Evolutionary conservation across 1,140 invertebrate species (phyloP).

Genomic region (Andricus grossulariae): DNA sequence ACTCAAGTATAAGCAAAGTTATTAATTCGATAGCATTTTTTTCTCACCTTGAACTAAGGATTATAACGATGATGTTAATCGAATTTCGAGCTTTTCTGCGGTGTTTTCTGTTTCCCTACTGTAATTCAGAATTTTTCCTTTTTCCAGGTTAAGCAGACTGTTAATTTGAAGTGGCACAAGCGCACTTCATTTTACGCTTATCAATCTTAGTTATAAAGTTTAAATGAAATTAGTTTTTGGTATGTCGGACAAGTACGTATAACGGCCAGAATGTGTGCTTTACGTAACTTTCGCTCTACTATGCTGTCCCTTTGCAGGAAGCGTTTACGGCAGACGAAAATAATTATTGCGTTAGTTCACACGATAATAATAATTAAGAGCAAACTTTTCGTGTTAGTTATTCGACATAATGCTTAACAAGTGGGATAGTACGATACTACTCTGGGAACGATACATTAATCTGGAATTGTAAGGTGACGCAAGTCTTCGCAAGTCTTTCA

Average conservation of each 20-base stretch:
- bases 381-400: slow-evolving; percentile 43
- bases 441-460: slow-evolving; percentile 27
- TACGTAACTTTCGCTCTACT: slow-evolving; percentile 47
- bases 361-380: slow-evolving; percentile 67
- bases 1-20: too few relatives aligned
- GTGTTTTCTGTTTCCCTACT: too few relatives aligned
- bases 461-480: too few relatives aligned
- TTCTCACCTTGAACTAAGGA: too few relatives aligned
- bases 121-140: background rate
- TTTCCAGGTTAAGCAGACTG: background rate
- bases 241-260: slow-evolving; percentile 31
- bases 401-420: slow-evolving; percentile 39
- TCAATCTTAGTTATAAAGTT: slow-evolving; percentile 52
- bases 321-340: slow-evolving; percentile 61
- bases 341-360: slow-evolving; percentile 65
- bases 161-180: slow-evolving; percentile 10
- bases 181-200: slow-evolving; percentile 47
- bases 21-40: too few relatives aligned
- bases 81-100: too few relatives aligned
- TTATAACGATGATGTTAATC: too few relatives aligned
- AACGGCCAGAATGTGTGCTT: slow-evolving; percentile 40
- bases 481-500: too few relatives aligned
- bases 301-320: slow-evolving; percentile 51
- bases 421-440: slow-evolving; percentile 1
- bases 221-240: slow-evolving; percentile 63